These are phyloP conservation scores for Macroglossus sobrinus DNA, from an alignment of 2,113 vertebrate genomes.

Conservation along the genomic window DNA sequence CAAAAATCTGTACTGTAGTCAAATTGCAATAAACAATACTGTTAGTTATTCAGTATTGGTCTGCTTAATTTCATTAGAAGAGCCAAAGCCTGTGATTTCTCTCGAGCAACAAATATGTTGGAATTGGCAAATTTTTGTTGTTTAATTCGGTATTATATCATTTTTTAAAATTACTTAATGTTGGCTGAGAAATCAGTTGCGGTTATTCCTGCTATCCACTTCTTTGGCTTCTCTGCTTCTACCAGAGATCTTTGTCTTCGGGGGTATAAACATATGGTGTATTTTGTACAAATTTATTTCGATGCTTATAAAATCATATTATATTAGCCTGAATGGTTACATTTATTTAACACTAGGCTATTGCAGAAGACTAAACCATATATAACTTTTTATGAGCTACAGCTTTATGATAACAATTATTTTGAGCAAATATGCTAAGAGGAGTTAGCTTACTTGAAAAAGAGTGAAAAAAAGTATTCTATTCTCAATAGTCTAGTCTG, in stretches of 20 bases:
- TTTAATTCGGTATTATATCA: neutral
- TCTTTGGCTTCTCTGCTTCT: constrained; percentile 35
- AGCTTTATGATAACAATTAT: neutral
- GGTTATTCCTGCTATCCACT: neutral
- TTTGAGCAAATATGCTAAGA: neutral
- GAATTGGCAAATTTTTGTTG: constrained; percentile 16
- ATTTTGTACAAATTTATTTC: constrained; percentile 41
- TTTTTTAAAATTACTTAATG: constrained; percentile 26
- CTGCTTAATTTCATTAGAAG: neutral
- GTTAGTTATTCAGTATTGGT: neutral
- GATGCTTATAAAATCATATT: neutral
- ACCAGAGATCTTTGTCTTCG: constrained; percentile 14
- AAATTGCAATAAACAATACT: neutral
- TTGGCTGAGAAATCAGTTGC: constrained; percentile 30
- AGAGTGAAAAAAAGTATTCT: neutral
- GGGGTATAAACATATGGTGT: neutral
- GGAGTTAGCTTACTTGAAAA: neutral
- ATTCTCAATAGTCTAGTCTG: neutral
- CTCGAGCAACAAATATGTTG: neutral
- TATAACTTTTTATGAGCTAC: constrained; percentile 21
- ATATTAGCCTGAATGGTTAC: constrained; percentile 10
- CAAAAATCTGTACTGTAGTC: constrained; percentile 8
- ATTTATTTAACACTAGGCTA: constrained; percentile 37
- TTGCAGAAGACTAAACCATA: neutral
- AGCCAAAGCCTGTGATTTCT: neutral